Evolutionary conservation across 2,888 invertebrate species (phyloP), one percentile per base, ranked within the genome.

Genomic region (Heliconius aoede): DNA sequence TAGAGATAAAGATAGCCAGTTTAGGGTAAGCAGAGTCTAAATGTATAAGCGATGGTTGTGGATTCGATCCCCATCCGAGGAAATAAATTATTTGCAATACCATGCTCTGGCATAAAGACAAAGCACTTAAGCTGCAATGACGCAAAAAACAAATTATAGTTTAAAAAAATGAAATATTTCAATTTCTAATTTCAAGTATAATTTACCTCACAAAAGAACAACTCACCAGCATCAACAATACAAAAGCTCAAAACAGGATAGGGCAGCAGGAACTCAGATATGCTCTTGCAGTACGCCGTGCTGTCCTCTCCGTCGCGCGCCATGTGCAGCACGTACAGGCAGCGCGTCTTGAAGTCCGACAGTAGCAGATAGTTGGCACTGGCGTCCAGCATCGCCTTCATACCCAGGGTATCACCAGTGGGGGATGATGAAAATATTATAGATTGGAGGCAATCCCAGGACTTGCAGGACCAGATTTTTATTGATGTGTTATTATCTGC

Each of bases 391-490:
- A 96, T 95, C 0, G 97, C 97, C 88, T 97, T 97, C 62, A 98
- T 90, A 36, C 96, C 95, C 0, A 89, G 84, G 3, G 83, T 74
- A 13, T 90, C 93, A 0, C 84, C 75, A 40, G 85, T 86, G 0
- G 95, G 90, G 26, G 91, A 87, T 0, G 96, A 95, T 3, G 95
- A 90, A 85, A 98, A 97, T 46, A 95, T 95, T 58, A 98, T 96
- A 0, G 97, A 98, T 89, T 98, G 99, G n/a, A 99, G 93, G 86
- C 99, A 99, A 69, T 96, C 95, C 99, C 99, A 99, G 0, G 97
- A 95, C 86, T 99, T 98, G 90, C 99, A 99, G 11, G 98, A 98
- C 99, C 99, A 99, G 68, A 97, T 95, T 91, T 99, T 99, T 74
- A 99, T 94, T 84, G 98, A 97, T 0, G 97, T 96, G 91, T 99